A percentile compares a stretch with the other conserved stretches of the same genome.
Conservation (phyloP, 2,888 invertebrate species). For the Entomobrya proxima region DNA sequence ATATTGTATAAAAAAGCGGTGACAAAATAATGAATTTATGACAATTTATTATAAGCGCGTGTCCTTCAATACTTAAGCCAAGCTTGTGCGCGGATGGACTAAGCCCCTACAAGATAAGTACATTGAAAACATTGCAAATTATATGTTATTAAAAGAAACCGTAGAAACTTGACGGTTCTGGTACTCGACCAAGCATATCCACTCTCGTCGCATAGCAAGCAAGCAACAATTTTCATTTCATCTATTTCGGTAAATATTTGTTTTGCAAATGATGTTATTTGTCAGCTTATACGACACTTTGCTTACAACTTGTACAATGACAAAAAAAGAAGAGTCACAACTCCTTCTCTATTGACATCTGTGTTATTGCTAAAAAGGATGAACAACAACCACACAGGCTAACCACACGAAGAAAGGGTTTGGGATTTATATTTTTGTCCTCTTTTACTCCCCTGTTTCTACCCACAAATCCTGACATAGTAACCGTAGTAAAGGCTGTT, state of each 20-base stretch:
- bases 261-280: constrained; percentile 34
- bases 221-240: constrained; percentile 26
- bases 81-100: too few species aligned
- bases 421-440: background rate
- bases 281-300: constrained; percentile 3
- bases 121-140: too few species aligned
- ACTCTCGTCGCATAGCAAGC: background rate
- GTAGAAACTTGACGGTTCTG: too few species aligned
- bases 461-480: background rate
- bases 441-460: background rate
- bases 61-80: too few species aligned
- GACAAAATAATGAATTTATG: too few species aligned
- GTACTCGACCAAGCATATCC: too few species aligned
- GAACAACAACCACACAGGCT: constrained; percentile 28
- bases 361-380: constrained; percentile 44
- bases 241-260: constrained; percentile 36
- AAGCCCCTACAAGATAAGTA: too few species aligned
- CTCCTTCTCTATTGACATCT: constrained; percentile 27
- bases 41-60: too few species aligned
- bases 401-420: constrained; percentile 21
- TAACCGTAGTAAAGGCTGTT: background rate
- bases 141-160: too few species aligned
- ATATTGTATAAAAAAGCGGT: too few species aligned
- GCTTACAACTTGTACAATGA: background rate
- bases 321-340: background rate